These are phyloP conservation scores for Mnemiopsis leidyi DNA, from an alignment of 37 sponge, comb jelly and placozoan species.

Conservation along the genomic window DNA sequence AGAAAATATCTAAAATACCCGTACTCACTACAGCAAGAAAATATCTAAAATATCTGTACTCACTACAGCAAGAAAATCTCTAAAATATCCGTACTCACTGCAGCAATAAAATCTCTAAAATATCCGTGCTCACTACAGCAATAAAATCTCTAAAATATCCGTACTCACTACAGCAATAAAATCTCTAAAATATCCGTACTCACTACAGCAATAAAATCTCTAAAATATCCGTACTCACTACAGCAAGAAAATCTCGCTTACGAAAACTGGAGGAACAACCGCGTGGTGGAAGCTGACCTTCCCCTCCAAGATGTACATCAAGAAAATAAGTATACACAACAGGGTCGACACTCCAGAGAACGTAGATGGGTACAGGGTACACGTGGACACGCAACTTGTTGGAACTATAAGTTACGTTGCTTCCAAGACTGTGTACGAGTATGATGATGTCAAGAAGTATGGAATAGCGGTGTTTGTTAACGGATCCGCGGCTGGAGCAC, in stretches of 20 bases:
- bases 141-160: too few species aligned
- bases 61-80: too few species aligned
- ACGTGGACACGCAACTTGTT: background rate
- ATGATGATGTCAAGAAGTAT: background rate
- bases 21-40: too few species aligned
- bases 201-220: too few species aligned
- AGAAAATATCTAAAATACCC: too few species aligned
- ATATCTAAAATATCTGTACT: too few species aligned
- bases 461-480: background rate
- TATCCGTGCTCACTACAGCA: too few species aligned
- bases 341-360: background rate
- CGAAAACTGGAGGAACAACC: background rate
- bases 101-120: too few species aligned
- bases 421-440: background rate
- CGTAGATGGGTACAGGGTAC: background rate
- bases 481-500: background rate
- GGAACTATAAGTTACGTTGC: background rate
- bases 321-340: background rate
- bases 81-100: too few species aligned
- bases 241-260: background rate
- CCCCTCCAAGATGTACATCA: background rate
- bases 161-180: too few species aligned
- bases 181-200: too few species aligned
- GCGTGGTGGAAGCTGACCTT: background rate
- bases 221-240: too few species aligned